phyloP scores from a whole-genome alignment of 2,113 vertebrate genomes.

The Ochotona curzoniae region DNA sequence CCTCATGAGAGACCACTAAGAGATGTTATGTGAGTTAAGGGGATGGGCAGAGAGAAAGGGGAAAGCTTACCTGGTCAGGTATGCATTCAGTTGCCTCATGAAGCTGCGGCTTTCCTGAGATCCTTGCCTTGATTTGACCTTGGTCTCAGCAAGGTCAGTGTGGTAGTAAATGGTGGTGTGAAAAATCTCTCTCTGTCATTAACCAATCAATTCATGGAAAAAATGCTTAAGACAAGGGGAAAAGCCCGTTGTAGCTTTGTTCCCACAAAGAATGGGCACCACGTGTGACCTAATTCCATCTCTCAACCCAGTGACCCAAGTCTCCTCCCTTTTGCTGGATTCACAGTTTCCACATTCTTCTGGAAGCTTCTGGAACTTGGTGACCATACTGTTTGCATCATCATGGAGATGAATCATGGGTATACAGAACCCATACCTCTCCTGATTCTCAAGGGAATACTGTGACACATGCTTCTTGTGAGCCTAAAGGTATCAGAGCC shows the following conservation, averaged over 20 bases:
- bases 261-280: background rate
- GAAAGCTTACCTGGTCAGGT: background rate
- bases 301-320: slow-evolving; percentile 49
- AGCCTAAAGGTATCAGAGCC: background rate
- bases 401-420: background rate
- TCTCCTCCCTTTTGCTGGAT: background rate
- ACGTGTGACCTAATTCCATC: background rate
- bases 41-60: background rate
- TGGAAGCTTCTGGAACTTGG: background rate
- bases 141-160: slow-evolving; percentile 66
- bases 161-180: slow-evolving; percentile 21
- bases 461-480: background rate
- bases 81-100: slow-evolving; percentile 10
- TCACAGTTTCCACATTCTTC: background rate
- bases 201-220: slow-evolving; percentile 68
- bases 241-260: background rate
- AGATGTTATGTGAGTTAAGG: background rate
- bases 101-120: slow-evolving; percentile 63
- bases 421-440: background rate
- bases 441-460: background rate
- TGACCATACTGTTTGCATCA: background rate
- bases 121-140: slow-evolving; percentile 65
- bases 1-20: background rate
- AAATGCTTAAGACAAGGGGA: slow-evolving; percentile 46
- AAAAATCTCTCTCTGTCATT: slow-evolving; percentile 75